phyloP scores from a whole-genome alignment of 2,888 invertebrate species.

The Callyntrura guangdongensis region DNA sequence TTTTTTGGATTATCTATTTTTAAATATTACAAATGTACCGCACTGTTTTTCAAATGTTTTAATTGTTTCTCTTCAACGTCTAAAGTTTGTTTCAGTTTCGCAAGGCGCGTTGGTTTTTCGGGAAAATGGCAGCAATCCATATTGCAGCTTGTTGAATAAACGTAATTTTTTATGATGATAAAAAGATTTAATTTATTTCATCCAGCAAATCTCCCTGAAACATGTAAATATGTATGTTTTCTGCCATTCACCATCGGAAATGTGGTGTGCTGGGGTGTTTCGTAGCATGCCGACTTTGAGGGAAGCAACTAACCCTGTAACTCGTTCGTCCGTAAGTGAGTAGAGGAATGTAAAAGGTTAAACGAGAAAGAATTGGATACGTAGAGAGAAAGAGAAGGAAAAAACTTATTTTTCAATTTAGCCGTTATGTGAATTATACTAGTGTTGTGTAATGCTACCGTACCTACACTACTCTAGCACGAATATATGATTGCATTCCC shows the following conservation, averaged over 20 bases:
- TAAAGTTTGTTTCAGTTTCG: no score
- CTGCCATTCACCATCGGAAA: not conserved
- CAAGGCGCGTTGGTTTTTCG: not conserved
- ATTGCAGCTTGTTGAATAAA: constrained; percentile 13
- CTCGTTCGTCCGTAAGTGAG: constrained; percentile 13
- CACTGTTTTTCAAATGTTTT: no score
- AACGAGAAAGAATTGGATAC: constrained; percentile 42
- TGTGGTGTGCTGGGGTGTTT: no score
- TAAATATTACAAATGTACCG: no score
- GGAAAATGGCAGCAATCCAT: not conserved
- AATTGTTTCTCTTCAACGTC: no score
- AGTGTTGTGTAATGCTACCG: constrained; percentile 60
- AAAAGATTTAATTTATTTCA: constrained; percentile 41
- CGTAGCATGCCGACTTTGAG: not conserved
- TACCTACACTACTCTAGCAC: constrained; percentile 6
- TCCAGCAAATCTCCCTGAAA: constrained; percentile 11
- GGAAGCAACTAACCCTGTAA: not conserved
- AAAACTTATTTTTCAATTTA: constrained; percentile 71
- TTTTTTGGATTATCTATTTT: no score
- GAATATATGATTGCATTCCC: constrained; percentile 4
- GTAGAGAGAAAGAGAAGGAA: not conserved
- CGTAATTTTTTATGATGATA: constrained; percentile 18
- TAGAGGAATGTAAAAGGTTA: constrained; percentile 59
- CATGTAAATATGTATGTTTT: not conserved
- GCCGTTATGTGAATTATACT: constrained; percentile 62